Evolutionary conservation across 2,113 vertebrate genomes (phyloP), one percentile per base, ranked within the genome.

Genomic region (Halcyon senegalensis): DNA sequence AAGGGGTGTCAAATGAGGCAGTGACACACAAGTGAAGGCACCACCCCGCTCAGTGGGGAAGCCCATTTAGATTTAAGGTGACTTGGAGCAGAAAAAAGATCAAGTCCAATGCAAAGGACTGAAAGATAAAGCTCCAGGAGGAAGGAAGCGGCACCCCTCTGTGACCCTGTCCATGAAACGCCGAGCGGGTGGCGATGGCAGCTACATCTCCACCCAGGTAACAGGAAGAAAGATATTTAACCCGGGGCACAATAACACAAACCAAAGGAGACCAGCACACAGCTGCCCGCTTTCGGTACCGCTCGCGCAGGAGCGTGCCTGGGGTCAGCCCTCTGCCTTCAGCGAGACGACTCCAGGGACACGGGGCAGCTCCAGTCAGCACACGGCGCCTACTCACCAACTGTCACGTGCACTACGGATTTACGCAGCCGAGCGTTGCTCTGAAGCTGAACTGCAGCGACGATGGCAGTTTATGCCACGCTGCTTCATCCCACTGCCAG

Each of bases 381-480:
- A 48, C 28, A 4, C 0, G 0, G 53, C 15, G 48, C 62, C 70
- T 43, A 1, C n/a, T 59, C 37, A 6, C 46, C 7, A n/a, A 7
- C 0, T 20, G 4, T 20, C 48, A 28, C 7, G 79, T 37, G 68
- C 56, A 30, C 10, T 13, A 2, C 16, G 37, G 33, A 7, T 41
- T 62, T n/a, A 10, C 3, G 25, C 18, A 17, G 4, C 69, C 53
- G 14, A 11, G 28, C 1, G 1, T 5, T 46, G 15, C 59, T 28
- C 69, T 21, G 41, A 16, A 19, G 25, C 2, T 1, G 18, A 28
- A 51, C 0, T 9, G 31, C 46, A 51, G 83, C 39, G 6, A 9
- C 2, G 20, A 10, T 7, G 33, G 48, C 25, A 12, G 8, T 56
- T 44, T 13, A 13, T 8, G 25, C 41, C n/a, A 7, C 12, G 0